Base-by-base conservation (phyloP, 2,113 vertebrate genomes). In the Nothobranchius furzeri region DNA sequence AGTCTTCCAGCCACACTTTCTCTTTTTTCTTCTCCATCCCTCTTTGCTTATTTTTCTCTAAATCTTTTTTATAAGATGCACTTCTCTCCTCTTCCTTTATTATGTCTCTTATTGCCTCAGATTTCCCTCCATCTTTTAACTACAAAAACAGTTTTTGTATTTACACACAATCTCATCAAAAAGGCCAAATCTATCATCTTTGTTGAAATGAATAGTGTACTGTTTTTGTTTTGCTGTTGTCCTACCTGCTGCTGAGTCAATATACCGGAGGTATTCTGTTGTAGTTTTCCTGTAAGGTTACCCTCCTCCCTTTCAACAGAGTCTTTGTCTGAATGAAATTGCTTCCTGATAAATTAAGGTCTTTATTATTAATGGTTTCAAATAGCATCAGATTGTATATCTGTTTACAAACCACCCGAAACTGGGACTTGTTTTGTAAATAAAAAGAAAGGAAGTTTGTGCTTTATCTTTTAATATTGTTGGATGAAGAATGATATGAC, bases 371-470 rank as follows among this genome's bases (percentile, higher is more conserved):
- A 7, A 62, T 55, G 42, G 37, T 61, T 52, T 79, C 55, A 68
- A 10, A 66, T 73, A 50, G 12, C 42, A 64, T 57, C 36, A 50
- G 48, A 51, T 47, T 6, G 8, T 64, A 11, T 67, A 56, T 64
- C 24, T 17, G 56, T 75, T 59, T 36, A 57, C 45, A 9, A 60
- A 53, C 37, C 66, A 53, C 55, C 45, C 68, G 60, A 63, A 67
- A 68, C 12, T 40, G 2, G 49, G 45, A 11, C 24, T 47, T 66
- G 15, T 45, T 45, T 45, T 45, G 11, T 43, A 10, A 43, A 3
- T 52, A 11, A 2, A 43, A 12, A 53, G 4, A 9, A 59, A 12
- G 50, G 54, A 5, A 1, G 15, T 73, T 52, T 47, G 47, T 60
- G 42, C 46, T 49, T 36, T 20, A 40, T 11, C 7, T 20, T 24